These are phyloP conservation scores for Choloepus didactylus DNA, from an alignment of 2,797 vertebrate genomes.

Conservation along the genomic window DNA sequence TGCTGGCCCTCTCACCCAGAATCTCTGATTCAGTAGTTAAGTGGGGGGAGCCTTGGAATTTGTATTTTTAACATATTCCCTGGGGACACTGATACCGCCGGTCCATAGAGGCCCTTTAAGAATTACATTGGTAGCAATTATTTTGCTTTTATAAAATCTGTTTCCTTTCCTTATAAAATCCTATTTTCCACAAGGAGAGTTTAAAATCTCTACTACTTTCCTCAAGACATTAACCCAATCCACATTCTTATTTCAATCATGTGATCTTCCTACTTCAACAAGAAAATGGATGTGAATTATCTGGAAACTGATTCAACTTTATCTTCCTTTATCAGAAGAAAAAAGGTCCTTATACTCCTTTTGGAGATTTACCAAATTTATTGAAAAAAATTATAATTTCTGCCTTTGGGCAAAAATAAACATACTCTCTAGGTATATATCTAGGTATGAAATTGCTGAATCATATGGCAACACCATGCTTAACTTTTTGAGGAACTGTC, in stretches of 20 bases:
- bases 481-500: not conserved
- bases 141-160: not conserved
- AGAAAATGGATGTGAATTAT: not conserved
- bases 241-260: too few relatives aligned
- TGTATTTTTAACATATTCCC: not conserved
- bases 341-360: not conserved
- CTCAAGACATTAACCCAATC: not conserved
- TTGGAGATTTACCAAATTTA: not conserved
- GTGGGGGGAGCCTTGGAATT: too few relatives aligned
- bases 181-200: not conserved
- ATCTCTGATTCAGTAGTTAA: not conserved
- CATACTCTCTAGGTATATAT: not conserved
- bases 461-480: not conserved
- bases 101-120: not conserved
- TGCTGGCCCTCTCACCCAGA: not conserved
- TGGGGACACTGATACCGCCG: not conserved
- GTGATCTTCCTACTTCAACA: not conserved
- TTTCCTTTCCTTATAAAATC: too few relatives aligned
- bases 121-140: not conserved
- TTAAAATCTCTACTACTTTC: not conserved
- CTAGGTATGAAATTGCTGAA: too few relatives aligned
- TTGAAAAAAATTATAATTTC: not conserved
- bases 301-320: not conserved
- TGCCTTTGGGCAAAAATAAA: not conserved
- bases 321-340: not conserved